phyloP scores from a whole-genome alignment of 2,797 vertebrate genomes.

The Typhlichthys subterraneus region DNA sequence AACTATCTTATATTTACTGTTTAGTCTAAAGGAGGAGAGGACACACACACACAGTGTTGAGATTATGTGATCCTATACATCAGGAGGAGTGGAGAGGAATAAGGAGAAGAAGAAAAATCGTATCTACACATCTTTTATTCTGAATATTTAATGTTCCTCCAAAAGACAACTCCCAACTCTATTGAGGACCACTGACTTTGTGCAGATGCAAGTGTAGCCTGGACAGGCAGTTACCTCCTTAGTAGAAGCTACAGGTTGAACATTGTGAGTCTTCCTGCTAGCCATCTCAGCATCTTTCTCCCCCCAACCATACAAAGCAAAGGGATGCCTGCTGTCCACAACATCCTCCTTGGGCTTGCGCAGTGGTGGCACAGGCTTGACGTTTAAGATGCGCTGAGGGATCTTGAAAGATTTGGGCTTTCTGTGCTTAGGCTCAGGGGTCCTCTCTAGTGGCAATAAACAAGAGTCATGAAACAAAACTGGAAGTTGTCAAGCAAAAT shows the following conservation, averaged over 20 bases:
- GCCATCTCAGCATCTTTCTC: constrained; percentile 86
- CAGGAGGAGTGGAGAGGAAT: not conserved
- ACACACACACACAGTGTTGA: not conserved
- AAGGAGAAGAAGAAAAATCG: not conserved
- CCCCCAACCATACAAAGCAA: constrained; percentile 90
- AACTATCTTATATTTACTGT: too few species aligned
- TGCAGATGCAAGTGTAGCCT: not conserved
- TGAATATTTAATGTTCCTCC: too few species aligned
- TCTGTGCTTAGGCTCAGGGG: constrained; percentile 24
- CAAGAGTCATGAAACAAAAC: not conserved
- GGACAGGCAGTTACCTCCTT: constrained; percentile 77
- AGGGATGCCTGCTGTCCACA: constrained; percentile 85
- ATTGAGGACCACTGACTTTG: too few species aligned
- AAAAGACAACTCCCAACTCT: too few species aligned
- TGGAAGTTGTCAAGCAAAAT: not conserved
- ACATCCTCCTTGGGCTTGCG: constrained; percentile 62
- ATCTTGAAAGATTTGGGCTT: constrained; percentile 71
- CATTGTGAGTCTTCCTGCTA: constrained; percentile 90
- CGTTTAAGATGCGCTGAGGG: constrained; percentile 40
- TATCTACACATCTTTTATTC: too few species aligned
- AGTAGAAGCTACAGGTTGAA: constrained; percentile 83
- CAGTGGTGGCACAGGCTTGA: constrained; percentile 46
- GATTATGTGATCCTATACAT: not conserved
- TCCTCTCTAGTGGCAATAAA: constrained; percentile 35
- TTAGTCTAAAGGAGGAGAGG: not conserved